A percentile compares a stretch with the other conserved stretches of the same genome.
phyloP scores from a whole-genome alignment of 2,113 vertebrate genomes.

The Amazona guildingii region DNA sequence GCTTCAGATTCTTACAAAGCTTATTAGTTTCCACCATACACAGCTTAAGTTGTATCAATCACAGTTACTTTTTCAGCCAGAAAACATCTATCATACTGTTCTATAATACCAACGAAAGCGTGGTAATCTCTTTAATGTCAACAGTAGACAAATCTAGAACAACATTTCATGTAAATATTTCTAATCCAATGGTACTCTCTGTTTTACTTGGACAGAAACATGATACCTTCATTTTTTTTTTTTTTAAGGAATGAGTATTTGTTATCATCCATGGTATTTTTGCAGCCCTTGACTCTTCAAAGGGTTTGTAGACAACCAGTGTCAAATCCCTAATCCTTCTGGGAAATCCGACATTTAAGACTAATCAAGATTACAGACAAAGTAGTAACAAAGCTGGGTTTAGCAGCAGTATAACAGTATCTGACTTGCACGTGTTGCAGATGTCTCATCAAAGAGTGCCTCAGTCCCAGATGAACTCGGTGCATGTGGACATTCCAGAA shows the following conservation, averaged over 20 bases:
- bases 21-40: not conserved
- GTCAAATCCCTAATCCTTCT: not conserved
- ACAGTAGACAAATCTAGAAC: not conserved
- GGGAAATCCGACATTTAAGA: not conserved
- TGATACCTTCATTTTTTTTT: not conserved
- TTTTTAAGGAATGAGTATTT: not conserved
- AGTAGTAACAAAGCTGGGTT: not conserved
- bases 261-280: not conserved
- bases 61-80: not conserved
- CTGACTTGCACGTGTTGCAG: slow-evolving; percentile 67
- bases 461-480: slow-evolving; percentile 88
- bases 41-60: not conserved
- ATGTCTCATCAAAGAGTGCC: slow-evolving; percentile 77
- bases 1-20: not conserved
- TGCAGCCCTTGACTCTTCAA: not conserved
- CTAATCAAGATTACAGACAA: not conserved
- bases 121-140: not conserved
- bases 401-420: not conserved
- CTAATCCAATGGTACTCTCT: not conserved
- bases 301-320: not conserved
- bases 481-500: slow-evolving; percentile 88
- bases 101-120: not conserved
- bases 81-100: not conserved
- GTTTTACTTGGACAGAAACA: not conserved
- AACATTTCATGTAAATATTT: not conserved